phyloP scores from a whole-genome alignment of 2,888 invertebrate genomes.

The Lasius fuliginosus region DNA sequence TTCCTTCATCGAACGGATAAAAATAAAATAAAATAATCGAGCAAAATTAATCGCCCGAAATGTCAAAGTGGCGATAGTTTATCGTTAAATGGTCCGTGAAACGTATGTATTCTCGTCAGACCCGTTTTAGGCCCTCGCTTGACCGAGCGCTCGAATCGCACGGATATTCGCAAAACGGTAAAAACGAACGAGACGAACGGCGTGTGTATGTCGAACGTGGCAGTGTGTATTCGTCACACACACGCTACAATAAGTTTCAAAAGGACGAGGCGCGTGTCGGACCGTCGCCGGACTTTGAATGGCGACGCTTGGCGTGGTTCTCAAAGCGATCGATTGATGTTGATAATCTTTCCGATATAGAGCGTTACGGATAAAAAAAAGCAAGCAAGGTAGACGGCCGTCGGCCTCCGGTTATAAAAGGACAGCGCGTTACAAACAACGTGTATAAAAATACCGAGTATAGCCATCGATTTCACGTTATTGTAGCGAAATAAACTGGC shows the following conservation, averaged over 20 bases:
- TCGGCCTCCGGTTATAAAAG: slow-evolving; percentile 49
- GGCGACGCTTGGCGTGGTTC: slow-evolving; percentile 53
- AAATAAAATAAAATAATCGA: not conserved
- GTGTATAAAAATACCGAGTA: slow-evolving; percentile 64
- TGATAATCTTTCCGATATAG: slow-evolving; percentile 50
- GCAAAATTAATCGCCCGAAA: not conserved
- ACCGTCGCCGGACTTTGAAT: slow-evolving; percentile 44
- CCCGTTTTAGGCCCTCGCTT: slow-evolving; percentile 57
- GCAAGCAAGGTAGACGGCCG: slow-evolving; percentile 33
- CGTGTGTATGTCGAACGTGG: slow-evolving; percentile 13
- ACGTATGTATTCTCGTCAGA: slow-evolving; percentile 43
- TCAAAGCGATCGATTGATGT: slow-evolving; percentile 60
- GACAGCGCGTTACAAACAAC: slow-evolving; percentile 38
- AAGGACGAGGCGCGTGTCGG: slow-evolving; percentile 48
- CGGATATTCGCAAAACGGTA: slow-evolving; percentile 72
- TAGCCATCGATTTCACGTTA: slow-evolving; percentile 48
- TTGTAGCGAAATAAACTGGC: slow-evolving; percentile 62
- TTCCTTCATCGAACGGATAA: not conserved
- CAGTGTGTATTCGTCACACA: slow-evolving; percentile 45
- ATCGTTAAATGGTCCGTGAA: slow-evolving; percentile 23
- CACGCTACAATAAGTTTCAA: slow-evolving; percentile 55
- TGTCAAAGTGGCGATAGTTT: not conserved
- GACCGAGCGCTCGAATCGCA: slow-evolving; percentile 68
- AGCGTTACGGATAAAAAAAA: slow-evolving; percentile 38
- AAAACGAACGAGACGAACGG: slow-evolving; percentile 60